phyloP scores from a whole-genome alignment of 2,113 vertebrate genomes.

The Lepidiolamprologus cunningtoni region DNA sequence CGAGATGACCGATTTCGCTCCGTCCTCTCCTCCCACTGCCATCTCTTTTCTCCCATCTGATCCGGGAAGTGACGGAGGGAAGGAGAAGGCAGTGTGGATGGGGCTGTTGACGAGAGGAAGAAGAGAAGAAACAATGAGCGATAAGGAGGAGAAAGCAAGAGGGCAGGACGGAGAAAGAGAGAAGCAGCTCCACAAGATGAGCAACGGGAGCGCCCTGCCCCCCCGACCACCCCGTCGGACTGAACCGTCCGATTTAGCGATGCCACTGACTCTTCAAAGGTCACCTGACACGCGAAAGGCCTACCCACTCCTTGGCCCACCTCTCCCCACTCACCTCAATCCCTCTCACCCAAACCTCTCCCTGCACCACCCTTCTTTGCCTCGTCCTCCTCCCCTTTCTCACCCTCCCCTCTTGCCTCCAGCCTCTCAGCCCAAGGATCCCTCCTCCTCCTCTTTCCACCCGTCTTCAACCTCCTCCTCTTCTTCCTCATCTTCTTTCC shows the following conservation, averaged over 20 bases:
- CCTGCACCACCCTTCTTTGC: conserved; percentile 39
- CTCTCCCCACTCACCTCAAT: conserved; percentile 21
- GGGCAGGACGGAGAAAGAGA: conserved; percentile 9
- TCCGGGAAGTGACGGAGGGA: background rate
- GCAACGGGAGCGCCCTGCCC: background rate
- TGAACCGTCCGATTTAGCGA: conserved; percentile 25
- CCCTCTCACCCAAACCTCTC: conserved; percentile 49
- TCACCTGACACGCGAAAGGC: conserved; percentile 52
- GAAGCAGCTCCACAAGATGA: conserved; percentile 10
- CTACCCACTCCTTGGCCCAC: conserved; percentile 26
- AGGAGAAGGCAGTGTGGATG: conserved; percentile 35
- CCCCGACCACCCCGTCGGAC: background rate
- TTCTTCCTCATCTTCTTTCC: conserved; percentile 33
- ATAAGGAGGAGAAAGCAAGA: background rate
- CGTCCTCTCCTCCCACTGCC: conserved; percentile 31
- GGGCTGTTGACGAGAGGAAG: conserved; percentile 15
- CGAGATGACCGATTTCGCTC: conserved; percentile 20
- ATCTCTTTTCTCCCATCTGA: conserved; percentile 27
- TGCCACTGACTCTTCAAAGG: conserved; percentile 49
- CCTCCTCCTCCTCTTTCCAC: conserved; percentile 43
- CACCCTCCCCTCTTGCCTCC: conserved; percentile 37
- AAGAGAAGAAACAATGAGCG: conserved; percentile 7
- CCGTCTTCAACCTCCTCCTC: conserved; percentile 46
- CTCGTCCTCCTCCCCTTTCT: conserved; percentile 44
- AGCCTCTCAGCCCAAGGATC: conserved; percentile 51